Percentiles rank a stretch among this genome's conserved stretches.
phyloP scores from a whole-genome alignment of 2,113 vertebrate genomes.

The Pampusana beccarii region DNA sequence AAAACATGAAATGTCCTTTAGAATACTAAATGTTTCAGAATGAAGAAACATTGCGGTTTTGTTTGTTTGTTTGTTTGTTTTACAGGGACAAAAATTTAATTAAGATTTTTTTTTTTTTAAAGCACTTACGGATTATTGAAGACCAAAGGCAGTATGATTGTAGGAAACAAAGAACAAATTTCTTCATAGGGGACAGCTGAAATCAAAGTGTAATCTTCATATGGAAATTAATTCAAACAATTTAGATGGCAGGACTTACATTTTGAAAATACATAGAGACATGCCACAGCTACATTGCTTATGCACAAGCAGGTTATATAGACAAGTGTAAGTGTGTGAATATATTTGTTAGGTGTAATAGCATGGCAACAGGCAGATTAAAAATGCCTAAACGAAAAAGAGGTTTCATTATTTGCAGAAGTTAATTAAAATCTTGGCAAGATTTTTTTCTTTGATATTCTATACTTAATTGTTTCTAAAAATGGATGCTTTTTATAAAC shows the following conservation, averaged over 20 bases:
- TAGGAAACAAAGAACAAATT: not conserved
- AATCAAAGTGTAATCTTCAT: not conserved
- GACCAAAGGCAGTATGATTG: not conserved
- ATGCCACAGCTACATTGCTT: not conserved
- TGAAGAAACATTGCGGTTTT: not conserved
- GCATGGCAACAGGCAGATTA: not conserved
- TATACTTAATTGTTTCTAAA: conserved; percentile 31
- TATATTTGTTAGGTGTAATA: not conserved
- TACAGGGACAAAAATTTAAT: not conserved
- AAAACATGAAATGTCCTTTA: not conserved
- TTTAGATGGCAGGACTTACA: not conserved
- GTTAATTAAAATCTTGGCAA: conserved; percentile 41
- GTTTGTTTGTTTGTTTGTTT: not conserved
- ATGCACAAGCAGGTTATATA: not conserved
- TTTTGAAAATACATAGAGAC: not conserved
- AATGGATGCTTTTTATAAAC: conserved; percentile 17
- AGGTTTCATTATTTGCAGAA: conserved; percentile 4
- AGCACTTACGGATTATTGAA: not conserved
- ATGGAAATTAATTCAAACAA: not conserved
- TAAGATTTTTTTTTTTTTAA: not conserved
- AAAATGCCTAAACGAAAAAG: not conserved
- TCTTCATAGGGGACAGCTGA: not conserved
- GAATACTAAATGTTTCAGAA: not conserved
- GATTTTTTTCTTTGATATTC: conserved; percentile 13
- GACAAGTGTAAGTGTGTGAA: not conserved